Evolutionary conservation across 2,797 vertebrate genomes (phyloP).

Genomic region (Petrocephalus sullivani): DNA sequence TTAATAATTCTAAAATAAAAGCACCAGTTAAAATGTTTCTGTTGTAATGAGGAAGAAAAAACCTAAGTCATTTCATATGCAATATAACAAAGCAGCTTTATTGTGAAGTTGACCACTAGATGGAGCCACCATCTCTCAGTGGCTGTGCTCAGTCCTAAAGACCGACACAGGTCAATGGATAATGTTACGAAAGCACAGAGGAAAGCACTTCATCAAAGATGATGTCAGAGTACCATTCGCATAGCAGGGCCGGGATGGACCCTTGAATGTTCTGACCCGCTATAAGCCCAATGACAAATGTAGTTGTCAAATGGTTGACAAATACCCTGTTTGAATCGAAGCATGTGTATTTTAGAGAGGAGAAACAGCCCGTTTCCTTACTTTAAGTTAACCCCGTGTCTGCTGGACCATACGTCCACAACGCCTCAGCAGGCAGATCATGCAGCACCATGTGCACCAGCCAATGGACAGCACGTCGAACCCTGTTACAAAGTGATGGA

Average conservation of each 20-base stretch:
- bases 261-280: neutral
- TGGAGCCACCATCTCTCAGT: constrained; percentile 41
- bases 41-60: neutral
- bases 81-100: neutral
- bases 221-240: neutral
- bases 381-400: neutral
- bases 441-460: neutral
- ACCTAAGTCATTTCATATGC: neutral
- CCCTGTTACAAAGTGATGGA: neutral
- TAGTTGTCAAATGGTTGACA: neutral
- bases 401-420: neutral
- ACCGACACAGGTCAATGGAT: neutral
- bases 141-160: neutral
- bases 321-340: neutral
- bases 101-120: constrained; percentile 51
- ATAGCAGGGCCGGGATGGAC: neutral
- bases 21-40: neutral
- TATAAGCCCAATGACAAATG: neutral
- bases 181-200: neutral
- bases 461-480: neutral
- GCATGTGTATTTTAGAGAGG: neutral
- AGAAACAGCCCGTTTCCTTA: neutral
- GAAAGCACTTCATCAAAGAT: neutral
- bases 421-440: neutral
- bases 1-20: neutral